These are phyloP conservation scores for Hydractinia echinata DNA, from an alignment of 30 jellyfish, hydroid and myxozoan species.

Conservation along the genomic window DNA sequence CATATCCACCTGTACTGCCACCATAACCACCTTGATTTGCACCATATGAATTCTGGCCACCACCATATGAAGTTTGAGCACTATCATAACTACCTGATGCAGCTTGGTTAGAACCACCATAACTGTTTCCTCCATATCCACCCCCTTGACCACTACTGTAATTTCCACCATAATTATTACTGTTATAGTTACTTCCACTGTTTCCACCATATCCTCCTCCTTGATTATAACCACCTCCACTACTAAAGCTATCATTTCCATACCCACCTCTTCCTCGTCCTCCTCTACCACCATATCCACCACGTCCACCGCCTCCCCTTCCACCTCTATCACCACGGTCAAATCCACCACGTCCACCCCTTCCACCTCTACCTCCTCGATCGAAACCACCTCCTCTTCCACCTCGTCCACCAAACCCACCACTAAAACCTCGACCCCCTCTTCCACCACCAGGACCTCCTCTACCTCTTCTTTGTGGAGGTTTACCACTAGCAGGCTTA, in stretches of 20 bases:
- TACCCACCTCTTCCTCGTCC: slow-evolving; percentile 75
- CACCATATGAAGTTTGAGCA: neutral
- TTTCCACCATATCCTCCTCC: slow-evolving; percentile 35
- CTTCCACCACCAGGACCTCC: slow-evolving; percentile 70
- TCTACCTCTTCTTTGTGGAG: slow-evolving; percentile 51
- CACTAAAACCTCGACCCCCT: slow-evolving; percentile 65
- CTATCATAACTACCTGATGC: slow-evolving; percentile 10
- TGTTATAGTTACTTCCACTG: slow-evolving; percentile 23
- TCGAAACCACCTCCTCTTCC: slow-evolving; percentile 34
- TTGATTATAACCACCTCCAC: slow-evolving; percentile 35
- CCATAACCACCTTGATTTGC: slow-evolving; percentile 21
- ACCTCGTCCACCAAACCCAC: slow-evolving; percentile 66
- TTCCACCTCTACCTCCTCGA: slow-evolving; percentile 70
- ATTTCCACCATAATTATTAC: slow-evolving; percentile 47
- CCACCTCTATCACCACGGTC: slow-evolving; percentile 75
- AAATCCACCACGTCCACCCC: slow-evolving; percentile 66
- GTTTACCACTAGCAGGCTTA: slow-evolving; percentile 43
- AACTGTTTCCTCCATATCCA: slow-evolving; percentile 46
- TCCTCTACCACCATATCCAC: slow-evolving; percentile 64
- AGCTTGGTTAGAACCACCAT: neutral
- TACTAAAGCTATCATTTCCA: slow-evolving; percentile 36
- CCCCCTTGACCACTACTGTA: slow-evolving; percentile 64
- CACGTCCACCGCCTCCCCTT: slow-evolving; percentile 77
- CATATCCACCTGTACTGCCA: slow-evolving; percentile 26
- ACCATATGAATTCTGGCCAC: slow-evolving; percentile 15